Base-by-base conservation (phyloP, 2,113 vertebrate genomes). In the Tamias sibiricus region DNA sequence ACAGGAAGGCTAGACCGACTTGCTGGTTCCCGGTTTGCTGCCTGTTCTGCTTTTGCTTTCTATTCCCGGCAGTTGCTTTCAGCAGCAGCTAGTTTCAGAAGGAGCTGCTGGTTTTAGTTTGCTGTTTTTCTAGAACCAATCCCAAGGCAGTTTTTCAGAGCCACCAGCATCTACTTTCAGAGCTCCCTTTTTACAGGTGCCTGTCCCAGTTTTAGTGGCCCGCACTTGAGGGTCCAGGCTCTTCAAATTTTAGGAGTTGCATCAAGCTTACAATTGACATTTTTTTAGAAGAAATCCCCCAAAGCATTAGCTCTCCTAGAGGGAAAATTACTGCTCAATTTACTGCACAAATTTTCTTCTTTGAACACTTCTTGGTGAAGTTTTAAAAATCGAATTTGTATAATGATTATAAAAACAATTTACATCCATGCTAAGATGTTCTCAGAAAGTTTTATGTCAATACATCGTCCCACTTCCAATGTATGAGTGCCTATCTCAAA, bases 281-380 rank as follows among this genome's bases (percentile, higher is more conserved):
- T 87, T 62, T 74, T 75, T 26, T 87, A 22, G n/a, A 83, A 90
- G 49, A 93, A 87, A 54, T 76, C 64, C n/a, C 40, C 49, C 90
- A 42, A 81, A 32, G 9, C 19, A 10, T 47, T 87, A 64, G 59
- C 17, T 87, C 8, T 93, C n/a, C 71, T 62, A 90, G 57, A 86
- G 30, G 37, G 26, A 35, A 87, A 86, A 80, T 40, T 52, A 13
- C 30, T 77, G 11, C 40, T 85, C 16, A 81, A 40, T 95, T 40
- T 44, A 71, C 12, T 62, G 8, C 37, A 72, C 16, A 94, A 90
- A 1, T 17, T 89, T 83, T 66, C 49, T 57, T 87, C 30, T 91
- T 59, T 91, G 26, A 57, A 44, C 13, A 20, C 40, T 93, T 79
- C 47, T 30, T 59, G 64, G 54, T 92, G 30, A 84, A 59, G 49